Percentiles rank a stretch among this genome's conserved stretches.
Evolutionary conservation across 2,797 vertebrate genomes (phyloP).

Genomic region (Spinibarbus caldwelli): DNA sequence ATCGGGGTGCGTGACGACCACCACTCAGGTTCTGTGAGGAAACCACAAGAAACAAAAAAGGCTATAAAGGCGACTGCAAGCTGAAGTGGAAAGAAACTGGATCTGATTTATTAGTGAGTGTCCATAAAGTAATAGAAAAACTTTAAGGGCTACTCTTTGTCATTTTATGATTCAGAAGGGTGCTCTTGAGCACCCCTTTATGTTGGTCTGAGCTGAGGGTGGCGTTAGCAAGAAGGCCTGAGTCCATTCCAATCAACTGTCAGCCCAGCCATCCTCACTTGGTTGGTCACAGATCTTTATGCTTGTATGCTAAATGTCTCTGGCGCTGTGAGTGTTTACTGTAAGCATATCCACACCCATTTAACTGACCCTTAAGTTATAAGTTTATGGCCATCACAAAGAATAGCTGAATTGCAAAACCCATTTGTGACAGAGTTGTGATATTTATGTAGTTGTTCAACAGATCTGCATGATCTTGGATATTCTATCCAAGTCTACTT

Average conservation of each 20-base stretch:
- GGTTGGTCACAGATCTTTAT: too few species aligned
- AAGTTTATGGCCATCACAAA: not conserved
- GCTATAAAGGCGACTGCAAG: constrained; percentile 4
- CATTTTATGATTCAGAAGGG: not conserved
- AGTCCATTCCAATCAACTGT: not conserved
- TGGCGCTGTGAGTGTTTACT: not conserved
- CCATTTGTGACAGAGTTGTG: not conserved
- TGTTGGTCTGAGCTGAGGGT: not conserved
- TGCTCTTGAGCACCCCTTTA: not conserved
- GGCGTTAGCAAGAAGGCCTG: too few species aligned
- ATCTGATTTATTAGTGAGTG: not conserved
- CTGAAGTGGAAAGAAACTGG: not conserved
- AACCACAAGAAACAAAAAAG: constrained; percentile 50
- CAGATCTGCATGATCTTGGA: not conserved
- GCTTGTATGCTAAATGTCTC: not conserved
- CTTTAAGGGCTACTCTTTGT: not conserved
- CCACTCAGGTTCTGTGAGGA: constrained; percentile 79
- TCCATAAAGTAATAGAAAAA: not conserved
- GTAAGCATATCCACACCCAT: not conserved
- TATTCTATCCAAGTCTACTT: not conserved
- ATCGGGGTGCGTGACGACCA: constrained; percentile 80
- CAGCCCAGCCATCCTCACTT: not conserved
- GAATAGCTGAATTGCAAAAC: not conserved
- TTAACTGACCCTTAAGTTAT: not conserved
- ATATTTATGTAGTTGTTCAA: not conserved